Percentiles rank a stretch among this genome's conserved stretches.
Evolutionary conservation across 2,888 invertebrate species (phyloP).

Genomic region (Drepanosiphum platanoidis): DNA sequence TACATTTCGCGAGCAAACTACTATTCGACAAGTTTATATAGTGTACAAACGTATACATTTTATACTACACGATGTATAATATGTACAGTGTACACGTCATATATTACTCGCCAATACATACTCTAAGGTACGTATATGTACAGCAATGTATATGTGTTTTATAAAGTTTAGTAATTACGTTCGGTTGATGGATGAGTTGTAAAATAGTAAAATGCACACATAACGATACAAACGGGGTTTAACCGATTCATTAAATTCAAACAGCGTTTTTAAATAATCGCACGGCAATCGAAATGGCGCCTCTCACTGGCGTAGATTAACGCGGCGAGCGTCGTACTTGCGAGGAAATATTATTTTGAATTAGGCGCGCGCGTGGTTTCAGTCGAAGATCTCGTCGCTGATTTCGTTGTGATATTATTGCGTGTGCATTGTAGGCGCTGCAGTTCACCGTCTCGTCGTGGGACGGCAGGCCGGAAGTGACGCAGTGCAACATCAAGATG

Average conservation of each 20-base stretch:
- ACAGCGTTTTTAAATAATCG: too few relatives aligned
- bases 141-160: neutral
- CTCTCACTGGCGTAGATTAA: too few relatives aligned
- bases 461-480: constrained; percentile 67
- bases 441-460: constrained; percentile 68
- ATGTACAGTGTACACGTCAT: too few relatives aligned
- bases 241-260: neutral
- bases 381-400: too few relatives aligned
- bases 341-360: too few relatives aligned
- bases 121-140: too few relatives aligned
- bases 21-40: neutral
- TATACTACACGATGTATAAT: too few relatives aligned
- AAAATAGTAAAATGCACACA: neutral
- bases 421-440: constrained; percentile 65
- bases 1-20: neutral
- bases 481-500: constrained; percentile 67
- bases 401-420: too few relatives aligned
- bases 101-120: too few relatives aligned
- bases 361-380: too few relatives aligned
- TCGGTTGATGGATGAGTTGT: neutral
- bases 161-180: neutral
- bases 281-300: too few relatives aligned
- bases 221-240: neutral
- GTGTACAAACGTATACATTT: neutral
- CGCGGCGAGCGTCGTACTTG: too few relatives aligned